These are phyloP conservation scores for Drosophila anceps DNA, from an alignment of 2,888 invertebrate species.

Conservation along the genomic window DNA sequence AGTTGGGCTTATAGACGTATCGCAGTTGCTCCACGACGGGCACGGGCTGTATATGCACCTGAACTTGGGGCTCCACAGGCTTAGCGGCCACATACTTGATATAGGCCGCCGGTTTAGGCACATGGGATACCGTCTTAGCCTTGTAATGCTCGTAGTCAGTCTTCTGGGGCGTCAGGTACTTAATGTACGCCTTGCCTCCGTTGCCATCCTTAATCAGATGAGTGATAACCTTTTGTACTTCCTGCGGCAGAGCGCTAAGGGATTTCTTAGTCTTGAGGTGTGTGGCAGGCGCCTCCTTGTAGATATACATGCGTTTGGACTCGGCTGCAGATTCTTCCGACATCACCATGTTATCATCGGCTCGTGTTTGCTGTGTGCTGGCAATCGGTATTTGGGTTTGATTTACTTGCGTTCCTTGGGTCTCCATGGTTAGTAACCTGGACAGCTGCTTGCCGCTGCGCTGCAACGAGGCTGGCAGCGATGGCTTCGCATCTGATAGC, in stretches of 20 bases:
- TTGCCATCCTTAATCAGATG: conserved; percentile 75
- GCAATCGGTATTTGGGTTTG: conserved; percentile 12
- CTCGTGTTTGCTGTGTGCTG: conserved; percentile 9
- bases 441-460: conserved; percentile 49
- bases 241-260: conserved; percentile 73
- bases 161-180: conserved; percentile 74
- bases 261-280: conserved; percentile 76
- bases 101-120: conserved; percentile 47
- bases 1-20: conserved; percentile 74
- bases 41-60: conserved; percentile 79
- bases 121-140: conserved; percentile 38
- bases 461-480: conserved; percentile 54
- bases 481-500: conserved; percentile 82
- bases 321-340: conserved; percentile 59
- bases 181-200: conserved; percentile 77
- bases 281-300: conserved; percentile 62
- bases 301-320: conserved; percentile 73
- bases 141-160: conserved; percentile 70
- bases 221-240: conserved; percentile 82
- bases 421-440: conserved; percentile 58
- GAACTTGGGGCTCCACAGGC: conserved; percentile 50
- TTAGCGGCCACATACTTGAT: conserved; percentile 57
- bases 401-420: not conserved
- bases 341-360: conserved; percentile 55
- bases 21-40: conserved; percentile 80